Evolutionary conservation across 2,113 vertebrate genomes (phyloP), one percentile per base, ranked within the genome.

Genomic region (Desmodus rotundus): DNA sequence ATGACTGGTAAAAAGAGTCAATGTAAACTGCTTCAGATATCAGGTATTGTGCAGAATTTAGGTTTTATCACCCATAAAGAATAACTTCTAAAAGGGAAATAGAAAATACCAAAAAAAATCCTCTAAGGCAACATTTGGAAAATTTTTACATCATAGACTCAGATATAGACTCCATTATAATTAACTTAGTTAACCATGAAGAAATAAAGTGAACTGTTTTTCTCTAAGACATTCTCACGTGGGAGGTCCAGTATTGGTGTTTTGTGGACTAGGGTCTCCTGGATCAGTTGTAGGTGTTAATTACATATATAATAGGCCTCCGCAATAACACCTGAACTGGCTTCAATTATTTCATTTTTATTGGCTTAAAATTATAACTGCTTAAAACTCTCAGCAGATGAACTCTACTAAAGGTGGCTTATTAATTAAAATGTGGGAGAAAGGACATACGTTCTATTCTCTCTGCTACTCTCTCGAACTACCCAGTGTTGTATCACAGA

Each of bases 321-420:
- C 68, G 36, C 31, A 77, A 76, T 22, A 76, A 31, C 94, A 77
- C 14, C 38, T 85, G 20, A 92, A 95, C 70, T 94, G 28, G 26
- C 7, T 94, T 94, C 52, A 92, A 26, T 90, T 63, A 80, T 56
- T 96, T 12, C 31, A 70, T 72, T 89, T 95, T 84, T 95, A 78
- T 70, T 96, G 68, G 28, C 38, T 89, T 91, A 70, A 95, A 83
- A 67, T 94, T 17, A 54, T 86, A 82, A 85, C 31, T 89, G 38
- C 22, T 91, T 91, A 70, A 83, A 47, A 61, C 33, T 90, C 41
- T 92, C 90, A 74, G 50, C 3, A 84, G 68, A 50, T 63, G 89
- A 74, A 89, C 3, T 82, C 24, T 38, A 41, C 41, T 56, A 92
- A 83, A 73, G 4, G 24, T 56, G 8, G 0, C 17, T 82, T 96